Conservation (phyloP, 2,888 invertebrate genomes). For the Rhodophaea formosa region DNA sequence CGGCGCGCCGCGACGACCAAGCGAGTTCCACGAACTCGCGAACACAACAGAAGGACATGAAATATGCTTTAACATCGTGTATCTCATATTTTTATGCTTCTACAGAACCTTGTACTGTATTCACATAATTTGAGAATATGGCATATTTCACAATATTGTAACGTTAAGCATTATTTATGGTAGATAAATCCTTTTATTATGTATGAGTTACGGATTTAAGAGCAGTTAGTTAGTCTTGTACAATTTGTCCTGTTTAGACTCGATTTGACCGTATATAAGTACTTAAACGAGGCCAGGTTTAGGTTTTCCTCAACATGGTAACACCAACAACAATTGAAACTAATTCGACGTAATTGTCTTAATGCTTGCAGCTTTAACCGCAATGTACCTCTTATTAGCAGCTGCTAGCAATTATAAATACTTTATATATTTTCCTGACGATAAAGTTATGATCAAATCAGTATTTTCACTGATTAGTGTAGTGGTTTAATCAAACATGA, state of each 20-base stretch:
- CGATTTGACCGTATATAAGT: not conserved
- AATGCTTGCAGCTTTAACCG: not conserved
- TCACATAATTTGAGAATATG: not conserved
- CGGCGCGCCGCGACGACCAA: constrained; percentile 37
- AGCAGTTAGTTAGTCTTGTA: not conserved
- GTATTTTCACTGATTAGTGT: not conserved
- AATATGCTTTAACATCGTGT: constrained; percentile 27
- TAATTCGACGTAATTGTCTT: not conserved
- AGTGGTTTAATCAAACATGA: not conserved
- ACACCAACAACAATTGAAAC: not conserved
- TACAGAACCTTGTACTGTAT: not conserved
- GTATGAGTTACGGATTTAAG: too few relatives aligned
- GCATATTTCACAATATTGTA: not conserved
- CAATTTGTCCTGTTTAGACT: not conserved
- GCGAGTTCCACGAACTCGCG: constrained; percentile 53
- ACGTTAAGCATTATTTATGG: not conserved
- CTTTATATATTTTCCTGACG: not conserved
- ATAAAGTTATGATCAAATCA: not conserved
- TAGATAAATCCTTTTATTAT: too few relatives aligned
- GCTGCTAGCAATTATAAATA: not conserved
- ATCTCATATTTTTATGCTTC: constrained; percentile 14
- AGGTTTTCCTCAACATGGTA: not conserved
- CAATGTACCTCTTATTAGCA: not conserved
- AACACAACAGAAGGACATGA: constrained; percentile 40
- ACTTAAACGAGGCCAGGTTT: not conserved